Conservation (phyloP, 1,140 invertebrate species). For the Drosophila teissieri region DNA sequence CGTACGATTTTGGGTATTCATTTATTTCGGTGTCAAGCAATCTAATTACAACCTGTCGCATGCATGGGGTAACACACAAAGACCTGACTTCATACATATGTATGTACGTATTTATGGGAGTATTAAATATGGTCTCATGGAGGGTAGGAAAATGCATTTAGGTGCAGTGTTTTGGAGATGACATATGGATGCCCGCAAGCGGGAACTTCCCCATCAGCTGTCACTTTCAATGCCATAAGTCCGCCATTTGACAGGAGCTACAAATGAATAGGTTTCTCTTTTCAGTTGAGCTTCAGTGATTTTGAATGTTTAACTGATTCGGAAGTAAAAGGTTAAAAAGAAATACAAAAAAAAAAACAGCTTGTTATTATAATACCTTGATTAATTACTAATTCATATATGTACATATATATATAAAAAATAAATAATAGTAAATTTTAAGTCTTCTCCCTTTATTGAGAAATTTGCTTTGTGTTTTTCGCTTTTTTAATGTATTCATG, state of each 20-base stretch:
- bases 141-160: conserved; percentile 35
- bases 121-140: conserved; percentile 18
- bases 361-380: background rate
- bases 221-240: conserved; percentile 31
- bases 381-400: background rate
- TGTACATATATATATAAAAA: background rate
- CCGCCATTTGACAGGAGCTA: conserved; percentile 25
- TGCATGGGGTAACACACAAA: conserved; percentile 22
- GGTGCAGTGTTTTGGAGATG: conserved; percentile 18
- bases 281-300: conserved; percentile 9
- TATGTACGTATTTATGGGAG: background rate
- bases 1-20: conserved; percentile 43
- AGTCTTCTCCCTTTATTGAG: background rate
- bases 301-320: background rate
- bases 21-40: conserved; percentile 64
- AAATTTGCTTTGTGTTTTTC: background rate
- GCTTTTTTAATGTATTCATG: conserved; percentile 1
- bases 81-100: background rate
- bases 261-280: conserved; percentile 20
- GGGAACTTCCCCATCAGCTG: conserved; percentile 23
- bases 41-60: conserved; percentile 68
- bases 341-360: background rate
- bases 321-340: background rate
- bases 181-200: conserved; percentile 19
- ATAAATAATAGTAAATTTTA: background rate